Evolutionary conservation across 1,140 invertebrate species (phyloP).

Genomic region (Globodera rostochiensis): DNA sequence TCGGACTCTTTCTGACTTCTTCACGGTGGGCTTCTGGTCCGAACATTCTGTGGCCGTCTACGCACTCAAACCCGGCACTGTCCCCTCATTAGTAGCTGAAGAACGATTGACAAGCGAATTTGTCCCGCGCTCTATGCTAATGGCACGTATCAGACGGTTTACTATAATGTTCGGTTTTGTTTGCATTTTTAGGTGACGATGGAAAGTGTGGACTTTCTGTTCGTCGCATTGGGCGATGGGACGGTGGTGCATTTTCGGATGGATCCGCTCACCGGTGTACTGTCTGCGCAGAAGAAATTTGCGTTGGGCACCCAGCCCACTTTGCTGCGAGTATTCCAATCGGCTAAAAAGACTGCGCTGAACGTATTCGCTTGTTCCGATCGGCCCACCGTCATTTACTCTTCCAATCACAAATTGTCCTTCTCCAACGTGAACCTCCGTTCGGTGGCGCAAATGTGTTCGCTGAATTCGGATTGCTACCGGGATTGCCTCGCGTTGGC

Average conservation of each 20-base stretch:
- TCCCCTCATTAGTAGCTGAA: slow-evolving; percentile 77
- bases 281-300: slow-evolving; percentile 71
- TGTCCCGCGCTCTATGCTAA: slow-evolving; percentile 89
- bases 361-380: slow-evolving; percentile 99
- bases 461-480: slow-evolving; percentile 74
- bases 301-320: slow-evolving; percentile 91
- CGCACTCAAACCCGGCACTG: slow-evolving; percentile 75
- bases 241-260: slow-evolving; percentile 89
- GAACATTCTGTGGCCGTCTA: slow-evolving; percentile 89
- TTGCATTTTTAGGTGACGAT: slow-evolving; percentile 72
- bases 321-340: slow-evolving; percentile 84
- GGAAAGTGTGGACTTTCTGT: slow-evolving; percentile 73
- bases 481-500: slow-evolving; percentile 79
- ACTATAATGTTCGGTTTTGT: neutral
- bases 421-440: slow-evolving; percentile 99
- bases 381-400: slow-evolving; percentile 96
- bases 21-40: slow-evolving; percentile 93
- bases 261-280: slow-evolving; percentile 43
- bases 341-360: slow-evolving; percentile 73
- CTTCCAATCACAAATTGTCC: slow-evolving; percentile 95
- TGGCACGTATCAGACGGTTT: slow-evolving; percentile 68
- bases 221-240: slow-evolving; percentile 87
- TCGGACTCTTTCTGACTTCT: slow-evolving; percentile 74
- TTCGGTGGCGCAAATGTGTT: slow-evolving; percentile 98
- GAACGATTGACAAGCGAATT: slow-evolving; percentile 83